A percentile compares a stretch with the other conserved stretches of the same genome.
These are phyloP conservation scores for Exephanes ischioxanthus DNA, from an alignment of 2,888 invertebrate species.

Conservation along the genomic window DNA sequence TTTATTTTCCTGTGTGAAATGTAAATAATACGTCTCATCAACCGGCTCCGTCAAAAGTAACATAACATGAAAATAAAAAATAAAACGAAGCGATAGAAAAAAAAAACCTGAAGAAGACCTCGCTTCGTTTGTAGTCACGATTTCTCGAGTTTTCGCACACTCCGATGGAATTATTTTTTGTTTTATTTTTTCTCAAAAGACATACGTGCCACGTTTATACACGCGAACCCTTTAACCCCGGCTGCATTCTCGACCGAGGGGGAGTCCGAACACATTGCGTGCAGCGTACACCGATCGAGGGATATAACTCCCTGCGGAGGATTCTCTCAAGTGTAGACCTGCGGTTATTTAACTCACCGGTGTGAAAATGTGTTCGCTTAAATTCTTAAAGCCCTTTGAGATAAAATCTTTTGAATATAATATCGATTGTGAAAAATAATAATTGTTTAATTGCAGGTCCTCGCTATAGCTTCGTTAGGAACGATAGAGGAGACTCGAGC, in stretches of 20 bases:
- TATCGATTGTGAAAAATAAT: background rate
- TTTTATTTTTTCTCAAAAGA: conserved; percentile 38
- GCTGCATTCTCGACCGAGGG: conserved; percentile 64
- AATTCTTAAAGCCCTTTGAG: background rate
- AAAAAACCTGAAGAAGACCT: background rate
- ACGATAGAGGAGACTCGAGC: conserved; percentile 60
- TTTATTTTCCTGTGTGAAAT: conserved; percentile 21
- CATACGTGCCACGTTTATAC: conserved; percentile 32
- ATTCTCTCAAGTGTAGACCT: background rate
- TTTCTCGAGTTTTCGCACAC: conserved; percentile 44
- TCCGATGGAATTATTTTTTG: conserved; percentile 36
- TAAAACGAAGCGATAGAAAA: background rate
- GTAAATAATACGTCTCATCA: conserved; percentile 12
- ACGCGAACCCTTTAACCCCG: conserved; percentile 66
- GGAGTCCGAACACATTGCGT: conserved; percentile 59
- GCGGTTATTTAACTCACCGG: background rate
- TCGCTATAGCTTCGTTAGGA: conserved; percentile 57
- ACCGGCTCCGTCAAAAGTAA: background rate
- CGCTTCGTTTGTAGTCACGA: background rate
- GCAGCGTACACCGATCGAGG: conserved; percentile 54
- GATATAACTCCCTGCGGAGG: conserved; percentile 16
- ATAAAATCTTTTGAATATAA: background rate
- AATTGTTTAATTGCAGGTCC: conserved; percentile 52
- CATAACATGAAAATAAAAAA: background rate
- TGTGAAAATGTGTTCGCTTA: background rate